phyloP scores from a whole-genome alignment of 2,797 vertebrate genomes.

The Pteropus rufus region DNA sequence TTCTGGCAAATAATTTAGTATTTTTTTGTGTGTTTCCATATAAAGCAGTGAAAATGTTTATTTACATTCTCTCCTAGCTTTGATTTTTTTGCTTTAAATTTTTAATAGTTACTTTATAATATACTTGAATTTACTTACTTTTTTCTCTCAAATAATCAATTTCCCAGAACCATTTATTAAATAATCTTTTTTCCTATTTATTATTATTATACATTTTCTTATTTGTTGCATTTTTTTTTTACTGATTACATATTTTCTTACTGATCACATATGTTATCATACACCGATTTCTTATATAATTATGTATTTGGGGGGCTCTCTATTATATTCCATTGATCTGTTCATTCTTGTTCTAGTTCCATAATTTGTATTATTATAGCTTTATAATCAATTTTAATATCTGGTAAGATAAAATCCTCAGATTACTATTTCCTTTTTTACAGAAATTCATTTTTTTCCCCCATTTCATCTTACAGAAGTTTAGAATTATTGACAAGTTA shows the following conservation, averaged over 20 bases:
- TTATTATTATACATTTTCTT: background rate
- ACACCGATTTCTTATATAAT: background rate
- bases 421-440: background rate
- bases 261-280: background rate
- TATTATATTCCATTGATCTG: background rate
- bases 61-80: background rate
- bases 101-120: slow-evolving; percentile 41
- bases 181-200: background rate
- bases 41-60: background rate
- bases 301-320: background rate
- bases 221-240: background rate
- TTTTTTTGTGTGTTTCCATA: background rate
- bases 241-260: background rate
- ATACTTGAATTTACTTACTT: background rate
- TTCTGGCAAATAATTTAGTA: background rate
- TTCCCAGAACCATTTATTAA: background rate
- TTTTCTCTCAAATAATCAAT: background rate
- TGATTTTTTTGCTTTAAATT: background rate
- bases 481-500: background rate
- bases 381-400: slow-evolving; percentile 14
- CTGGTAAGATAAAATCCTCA: background rate
- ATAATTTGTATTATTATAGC: background rate
- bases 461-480: background rate
- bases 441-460: background rate
- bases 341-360: background rate